phyloP scores from a whole-genome alignment of 2,113 vertebrate species.

The Dicrurus megarhynchus region DNA sequence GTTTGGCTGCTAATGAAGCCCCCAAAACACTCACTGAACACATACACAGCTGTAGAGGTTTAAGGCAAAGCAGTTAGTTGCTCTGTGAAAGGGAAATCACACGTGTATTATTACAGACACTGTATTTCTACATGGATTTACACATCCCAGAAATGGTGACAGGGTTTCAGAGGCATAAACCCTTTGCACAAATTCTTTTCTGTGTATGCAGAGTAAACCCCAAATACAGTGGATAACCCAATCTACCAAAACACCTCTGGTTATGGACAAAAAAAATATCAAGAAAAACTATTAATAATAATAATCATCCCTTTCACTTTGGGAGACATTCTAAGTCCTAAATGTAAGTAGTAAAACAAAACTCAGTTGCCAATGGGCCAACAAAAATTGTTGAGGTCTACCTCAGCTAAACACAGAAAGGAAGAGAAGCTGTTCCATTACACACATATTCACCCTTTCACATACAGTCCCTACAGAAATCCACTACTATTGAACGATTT shows the following conservation, averaged over 20 bases:
- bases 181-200: background rate
- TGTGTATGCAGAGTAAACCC: background rate
- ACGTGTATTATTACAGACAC: accelerated
- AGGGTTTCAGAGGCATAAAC: background rate
- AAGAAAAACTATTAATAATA: background rate
- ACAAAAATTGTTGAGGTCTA: background rate
- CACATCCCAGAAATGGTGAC: background rate
- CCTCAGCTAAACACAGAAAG: background rate
- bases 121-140: background rate
- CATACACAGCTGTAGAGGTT: background rate
- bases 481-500: background rate
- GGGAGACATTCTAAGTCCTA: background rate
- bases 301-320: background rate
- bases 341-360: background rate
- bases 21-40: background rate
- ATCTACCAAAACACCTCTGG: background rate
- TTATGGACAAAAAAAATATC: background rate
- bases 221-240: background rate
- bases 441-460: background rate
- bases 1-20: background rate
- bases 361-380: background rate
- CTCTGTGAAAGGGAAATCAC: background rate
- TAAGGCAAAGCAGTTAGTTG: background rate
- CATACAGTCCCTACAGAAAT: background rate
- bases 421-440: background rate